Conservation (phyloP, 2,888 invertebrate genomes). For the Hirtodrosophila duncani region DNA sequence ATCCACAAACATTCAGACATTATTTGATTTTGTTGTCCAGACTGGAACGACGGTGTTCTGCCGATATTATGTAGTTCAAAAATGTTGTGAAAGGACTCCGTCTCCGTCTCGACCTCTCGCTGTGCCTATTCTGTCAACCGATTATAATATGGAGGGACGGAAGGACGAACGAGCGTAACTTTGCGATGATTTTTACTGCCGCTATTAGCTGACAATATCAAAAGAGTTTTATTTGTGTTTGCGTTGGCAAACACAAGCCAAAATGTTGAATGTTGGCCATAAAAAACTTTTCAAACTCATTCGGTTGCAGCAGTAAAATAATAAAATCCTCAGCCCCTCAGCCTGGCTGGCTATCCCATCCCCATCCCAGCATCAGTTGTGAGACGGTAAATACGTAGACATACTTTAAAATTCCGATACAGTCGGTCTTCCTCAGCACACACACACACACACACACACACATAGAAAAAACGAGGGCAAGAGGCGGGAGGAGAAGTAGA, state of each 20-base stretch:
- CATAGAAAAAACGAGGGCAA: no score
- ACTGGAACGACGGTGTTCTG: no score
- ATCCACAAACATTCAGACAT: slow-evolving; percentile 36
- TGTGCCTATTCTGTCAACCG: no score
- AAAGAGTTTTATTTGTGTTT: slow-evolving; percentile 34
- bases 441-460: no score
- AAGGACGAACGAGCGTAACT: slow-evolving; percentile 41
- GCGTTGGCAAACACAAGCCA: slow-evolving; percentile 40
- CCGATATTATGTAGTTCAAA: no score
- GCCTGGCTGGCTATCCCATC: no score
- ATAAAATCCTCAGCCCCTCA: no score
- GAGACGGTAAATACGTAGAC: no score
- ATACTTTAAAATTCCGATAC: slow-evolving; percentile 45
- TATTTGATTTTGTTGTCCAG: slow-evolving; percentile 40
- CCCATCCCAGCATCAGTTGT: no score
- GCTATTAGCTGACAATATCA: slow-evolving; percentile 37
- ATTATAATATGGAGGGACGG: slow-evolving; percentile 11
- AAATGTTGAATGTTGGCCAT: slow-evolving; percentile 39
- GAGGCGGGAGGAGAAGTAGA: not conserved
- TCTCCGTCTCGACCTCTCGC: no score
- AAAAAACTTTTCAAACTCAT: slow-evolving; percentile 63
- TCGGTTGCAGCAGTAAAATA: slow-evolving; percentile 24
- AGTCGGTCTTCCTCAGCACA: slow-evolving; percentile 8
- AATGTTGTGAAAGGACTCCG: no score
- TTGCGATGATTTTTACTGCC: slow-evolving; percentile 55